Base-by-base conservation (phyloP, 2,797 vertebrate species). In the Psittacula echo region DNA sequence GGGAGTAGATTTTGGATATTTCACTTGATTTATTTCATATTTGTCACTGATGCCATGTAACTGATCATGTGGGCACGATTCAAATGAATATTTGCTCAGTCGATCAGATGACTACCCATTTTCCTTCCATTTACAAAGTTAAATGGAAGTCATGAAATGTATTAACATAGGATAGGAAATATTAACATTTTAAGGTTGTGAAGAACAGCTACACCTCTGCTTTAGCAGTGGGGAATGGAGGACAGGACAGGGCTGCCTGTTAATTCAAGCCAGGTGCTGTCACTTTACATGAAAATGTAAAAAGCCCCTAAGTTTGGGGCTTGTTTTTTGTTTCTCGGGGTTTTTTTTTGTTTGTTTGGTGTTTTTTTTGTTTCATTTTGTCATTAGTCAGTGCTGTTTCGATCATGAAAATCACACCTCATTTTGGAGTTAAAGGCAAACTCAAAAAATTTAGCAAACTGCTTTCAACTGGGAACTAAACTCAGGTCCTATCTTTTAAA, bases 361-460 rank as follows among this genome's bases (percentile, higher is more conserved):
- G 14, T 3, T 16, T 9, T 16, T 13, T 10, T 32, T 26, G 47
- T 68, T 50, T 15, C 3, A 23, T 72, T 60, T 82, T 20, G 9
- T 42, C 14, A 11, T 32, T 60, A 71, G 11, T 15, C 4, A 29
- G 32, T 0, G 0, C 8, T 82, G 22, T 5, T 18, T 48, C 3
- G 4, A 5, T 53, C 17, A 47, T 19, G 15, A 93, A 80, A 77
- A 89, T 68, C 24, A 54, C 42, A 60, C 11, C 29, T 74, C 11
- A 6, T 12, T 82, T 77, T 32, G 34, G 3, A 72, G 24, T 22
- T 53, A 60, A 61, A 75, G 34, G 66, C 8, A 7, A 80, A 11
- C 20, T 60, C 0, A 67, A 79, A 76, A 81, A 22, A 27, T 3
- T 9, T 7, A 45, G 5, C 32, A 37, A 60, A 45, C 6, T 45